phyloP scores from a whole-genome alignment of 2,113 vertebrate genomes.

The Antennarius striatus region DNA sequence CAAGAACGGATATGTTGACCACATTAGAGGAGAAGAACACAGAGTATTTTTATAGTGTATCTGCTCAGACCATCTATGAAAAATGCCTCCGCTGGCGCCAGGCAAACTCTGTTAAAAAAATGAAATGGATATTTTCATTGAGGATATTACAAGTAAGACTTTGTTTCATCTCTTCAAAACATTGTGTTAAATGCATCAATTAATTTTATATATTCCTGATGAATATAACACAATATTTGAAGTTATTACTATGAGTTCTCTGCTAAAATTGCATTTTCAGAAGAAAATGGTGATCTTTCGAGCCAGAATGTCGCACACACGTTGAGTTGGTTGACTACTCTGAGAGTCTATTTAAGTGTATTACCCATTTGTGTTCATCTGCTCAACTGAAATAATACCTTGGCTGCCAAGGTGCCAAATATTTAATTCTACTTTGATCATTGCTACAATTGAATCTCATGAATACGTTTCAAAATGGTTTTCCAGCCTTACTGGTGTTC shows the following conservation, averaged over 20 bases:
- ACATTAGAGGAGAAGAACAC: constrained; percentile 54
- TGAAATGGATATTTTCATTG: constrained; percentile 20
- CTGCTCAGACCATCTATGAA: constrained; percentile 54
- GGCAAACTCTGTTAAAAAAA: constrained; percentile 38
- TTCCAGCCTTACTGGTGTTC: constrained; percentile 55
- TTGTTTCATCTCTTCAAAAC: neutral
- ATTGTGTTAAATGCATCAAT: neutral
- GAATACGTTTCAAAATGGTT: constrained; percentile 62
- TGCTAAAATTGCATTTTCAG: too few species aligned
- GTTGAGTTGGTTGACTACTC: neutral
- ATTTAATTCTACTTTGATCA: constrained; percentile 27
- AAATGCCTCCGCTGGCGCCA: constrained; percentile 51
- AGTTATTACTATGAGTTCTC: too few species aligned
- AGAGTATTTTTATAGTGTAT: constrained; percentile 47
- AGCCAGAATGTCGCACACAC: neutral
- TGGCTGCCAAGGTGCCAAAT: constrained; percentile 1
- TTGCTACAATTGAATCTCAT: constrained; percentile 37
- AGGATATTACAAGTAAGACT: constrained; percentile 15
- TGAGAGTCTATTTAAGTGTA: neutral
- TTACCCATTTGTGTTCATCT: constrained; percentile 36
- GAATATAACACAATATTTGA: too few species aligned
- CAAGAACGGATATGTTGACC: constrained; percentile 61
- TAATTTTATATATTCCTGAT: neutral
- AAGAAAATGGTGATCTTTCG: too few species aligned
- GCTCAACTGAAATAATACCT: constrained; percentile 38